Base-by-base conservation (phyloP, 2,797 vertebrate genomes). In the Lates japonicus region DNA sequence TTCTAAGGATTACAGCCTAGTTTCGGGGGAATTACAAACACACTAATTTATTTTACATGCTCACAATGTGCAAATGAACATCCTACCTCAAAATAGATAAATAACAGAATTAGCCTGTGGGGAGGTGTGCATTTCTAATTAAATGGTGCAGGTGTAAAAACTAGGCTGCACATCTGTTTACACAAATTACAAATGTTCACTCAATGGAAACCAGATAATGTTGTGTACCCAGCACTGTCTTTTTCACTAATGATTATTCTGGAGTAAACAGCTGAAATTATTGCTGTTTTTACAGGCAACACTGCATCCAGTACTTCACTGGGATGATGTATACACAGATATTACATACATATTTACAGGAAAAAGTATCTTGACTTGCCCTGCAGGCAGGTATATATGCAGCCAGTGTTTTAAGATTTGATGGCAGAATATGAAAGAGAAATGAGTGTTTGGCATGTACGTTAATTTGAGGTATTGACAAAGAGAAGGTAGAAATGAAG, bases 141-240 rank as follows among this genome's bases (percentile, higher is more conserved):
- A 93, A 91, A 78, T 31, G 25, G 55, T 70, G 82, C 86, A 93
- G 89, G 86, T 94, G 87, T 88, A 83, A 86, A 89, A 90, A 79
- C 70, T 76, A 84, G 71, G 76, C 62, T 71, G 76, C 78, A 87
- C 92, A 93, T 92, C 86, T 94, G 90, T 93, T 91, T 90, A 92
- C 74, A 78, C 82, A 90, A 93, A 93, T 93, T 90, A 91, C 69
- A 90, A 78, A 82, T 90, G 89, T 84, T 92, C 74, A 89, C 67
- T 86, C 74, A 86, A 78, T 78, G 80, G 71, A 86, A 88, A 89
- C 63, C 83, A 81, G 77, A 88, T 87, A 72, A 78, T 85, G 80
- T 68, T 84, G 58, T 76, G 59, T 70, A 73, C 54, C 54, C 71
- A 41, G 25, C 54, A 60, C 78, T 83, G 85, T 87, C 65, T 84